Evolutionary conservation across 2,888 invertebrate genomes (phyloP).

Genomic region (Xylota sylvarum): DNA sequence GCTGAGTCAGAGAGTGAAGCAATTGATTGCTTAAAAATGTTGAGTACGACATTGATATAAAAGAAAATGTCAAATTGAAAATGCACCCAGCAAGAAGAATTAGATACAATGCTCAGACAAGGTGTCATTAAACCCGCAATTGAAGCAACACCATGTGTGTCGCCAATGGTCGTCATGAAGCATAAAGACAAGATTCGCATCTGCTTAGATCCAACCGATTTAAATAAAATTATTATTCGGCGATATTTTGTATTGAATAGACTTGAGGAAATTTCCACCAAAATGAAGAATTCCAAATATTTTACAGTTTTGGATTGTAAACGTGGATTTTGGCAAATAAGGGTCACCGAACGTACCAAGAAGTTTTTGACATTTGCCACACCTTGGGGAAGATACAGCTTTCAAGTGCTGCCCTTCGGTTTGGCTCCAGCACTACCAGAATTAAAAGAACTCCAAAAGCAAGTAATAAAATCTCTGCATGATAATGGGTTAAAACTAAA

Average conservation of each 20-base stretch:
- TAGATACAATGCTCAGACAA: slow-evolving; percentile 1
- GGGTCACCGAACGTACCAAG: slow-evolving; percentile 13
- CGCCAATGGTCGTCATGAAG: no score
- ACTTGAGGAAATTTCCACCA: slow-evolving; percentile 10
- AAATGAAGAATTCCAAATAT: neutral
- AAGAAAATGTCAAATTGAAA: slow-evolving; percentile 25
- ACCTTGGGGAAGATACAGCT: slow-evolving; percentile 26
- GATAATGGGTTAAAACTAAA: slow-evolving; percentile 12
- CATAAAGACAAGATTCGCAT: no score
- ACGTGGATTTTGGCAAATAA: slow-evolving; percentile 29
- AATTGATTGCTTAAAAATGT: slow-evolving; percentile 28
- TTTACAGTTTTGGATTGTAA: slow-evolving; percentile 19
- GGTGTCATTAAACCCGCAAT: no score
- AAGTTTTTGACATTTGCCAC: slow-evolving; percentile 19
- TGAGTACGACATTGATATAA: slow-evolving; percentile 54
- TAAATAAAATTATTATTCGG: slow-evolving; percentile 17
- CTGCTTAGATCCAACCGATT: no score
- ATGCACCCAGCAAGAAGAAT: slow-evolving; percentile 47
- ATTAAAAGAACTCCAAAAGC: slow-evolving; percentile 1
- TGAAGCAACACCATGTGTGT: no score
- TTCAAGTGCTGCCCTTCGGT: slow-evolving; percentile 20
- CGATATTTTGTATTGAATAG: slow-evolving; percentile 6
- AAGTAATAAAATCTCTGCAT: neutral
- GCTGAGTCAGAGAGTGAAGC: neutral
- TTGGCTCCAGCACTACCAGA: slow-evolving; percentile 10